Evolutionary conservation across 2,113 vertebrate genomes (phyloP).

Genomic region (Pelusios castaneus): DNA sequence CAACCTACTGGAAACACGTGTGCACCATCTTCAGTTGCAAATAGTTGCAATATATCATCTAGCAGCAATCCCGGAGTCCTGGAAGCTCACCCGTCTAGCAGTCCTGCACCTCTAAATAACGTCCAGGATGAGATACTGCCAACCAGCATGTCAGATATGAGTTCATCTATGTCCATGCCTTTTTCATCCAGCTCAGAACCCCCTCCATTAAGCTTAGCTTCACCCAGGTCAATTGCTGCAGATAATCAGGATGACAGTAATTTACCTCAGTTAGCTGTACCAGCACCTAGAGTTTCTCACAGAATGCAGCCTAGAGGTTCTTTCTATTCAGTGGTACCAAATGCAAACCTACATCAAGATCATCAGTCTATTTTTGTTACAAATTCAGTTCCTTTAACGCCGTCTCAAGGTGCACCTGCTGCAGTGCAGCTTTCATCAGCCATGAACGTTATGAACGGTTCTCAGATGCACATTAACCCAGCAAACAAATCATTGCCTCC

Average conservation of each 20-base stretch:
- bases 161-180: conserved; percentile 82
- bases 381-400: conserved; percentile 81
- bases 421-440: conserved; percentile 90
- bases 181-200: conserved; percentile 87
- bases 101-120: conserved; percentile 60
- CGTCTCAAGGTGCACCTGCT: conserved; percentile 84
- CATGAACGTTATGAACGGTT: conserved; percentile 93
- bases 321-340: conserved; percentile 90
- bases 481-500: conserved; percentile 90
- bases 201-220: conserved; percentile 79
- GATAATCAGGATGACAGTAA: conserved; percentile 89
- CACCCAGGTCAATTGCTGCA: conserved; percentile 82
- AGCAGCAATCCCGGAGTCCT: conserved; percentile 76
- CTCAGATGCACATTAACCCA: conserved; percentile 93
- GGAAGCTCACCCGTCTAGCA: conserved; percentile 66
- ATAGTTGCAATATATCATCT: conserved; percentile 73
- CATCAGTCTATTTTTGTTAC: conserved; percentile 94
- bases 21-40: conserved; percentile 50
- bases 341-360: conserved; percentile 85
- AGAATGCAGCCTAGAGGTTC: conserved; percentile 94
- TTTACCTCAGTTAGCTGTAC: conserved; percentile 92
- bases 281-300: conserved; percentile 87
- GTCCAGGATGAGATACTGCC: conserved; percentile 79
- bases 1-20: conserved; percentile 66
- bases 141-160: conserved; percentile 77